Base-by-base conservation (phyloP, 1,140 invertebrate genomes). In the Drosophila nigromelanica region DNA sequence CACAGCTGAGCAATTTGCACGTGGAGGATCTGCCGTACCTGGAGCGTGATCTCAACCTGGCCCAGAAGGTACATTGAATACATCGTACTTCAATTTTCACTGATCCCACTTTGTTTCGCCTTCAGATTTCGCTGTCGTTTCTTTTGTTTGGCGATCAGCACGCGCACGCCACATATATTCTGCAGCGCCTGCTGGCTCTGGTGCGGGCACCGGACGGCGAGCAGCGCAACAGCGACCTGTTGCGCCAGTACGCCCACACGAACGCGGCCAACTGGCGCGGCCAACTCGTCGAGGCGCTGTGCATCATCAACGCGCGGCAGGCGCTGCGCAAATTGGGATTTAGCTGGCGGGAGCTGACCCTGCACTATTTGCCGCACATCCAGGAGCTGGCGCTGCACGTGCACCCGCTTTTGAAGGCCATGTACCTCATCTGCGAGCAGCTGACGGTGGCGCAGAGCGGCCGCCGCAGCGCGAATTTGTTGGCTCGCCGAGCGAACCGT, bases 351-450 rank as follows among this genome's bases (percentile, higher is more conserved):
- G 80, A 90, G 6, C 35, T 92, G 8, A 67, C 72, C 0, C 12
- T 78, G 11, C 73, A 80, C 14, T 92, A 91, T 42, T 55, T 92
- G 39, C 90, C 90, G 5, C 79, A 90, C 10, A 51, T 90, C 1
- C 37, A 24, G 0, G 89, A 78, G 10, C 40, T 91, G 1, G 39
- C 80, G 1, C 33, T 90, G 12, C 70, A 89, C 51, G 58, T 92
- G 4, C 89, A 92, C 76, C 91, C 91, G 1, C 47, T 92, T 15
- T 42, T 92, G 0, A 92, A 92, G 51, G 80, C 76, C 0, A 40
- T 92, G 3, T 92, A 91, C 39, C 24, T 18, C 0, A 74, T 92
- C 10, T 89, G 87, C 43, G 91, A 92, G 27, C 56, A 75, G 39
- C n/a, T 92, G 37, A 73, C 76, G 0, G n/a, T 72, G 5, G 72